Evolutionary conservation across 1,140 invertebrate species (phyloP), one percentile per base, ranked within the genome.

Genomic region (Eriosoma lanigerum): DNA sequence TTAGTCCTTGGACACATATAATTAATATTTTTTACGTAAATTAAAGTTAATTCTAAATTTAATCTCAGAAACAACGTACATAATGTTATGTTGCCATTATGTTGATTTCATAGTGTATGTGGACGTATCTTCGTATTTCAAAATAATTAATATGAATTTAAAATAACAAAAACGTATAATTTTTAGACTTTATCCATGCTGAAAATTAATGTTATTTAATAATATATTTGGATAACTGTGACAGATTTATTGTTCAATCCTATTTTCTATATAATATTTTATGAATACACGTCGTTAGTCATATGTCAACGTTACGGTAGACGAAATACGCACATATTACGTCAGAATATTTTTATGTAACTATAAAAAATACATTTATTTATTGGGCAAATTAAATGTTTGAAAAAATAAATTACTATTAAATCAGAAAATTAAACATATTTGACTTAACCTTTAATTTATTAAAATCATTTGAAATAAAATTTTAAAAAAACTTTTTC

Each of bases 231-330:
- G 44, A 70, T 13, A 4, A 48, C 21, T 48, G 38, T 70, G 44
- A 70, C 44, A 48, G 44, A 70, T 48, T 48, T 70, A 48, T 70
- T 70, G 46, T 70, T 24, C 21, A 24, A 17, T 2, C 13, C n/a
- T 70, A 6, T 70, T 1, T 48, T 12, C 24, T 48, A 48, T 70
- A 70, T 48, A 46, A 44, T 46, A 15, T 48, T 15, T 44, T 70
- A 48, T 48, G 21, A 48, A 70, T 70, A 70, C 44, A 48, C 46
- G 21, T 70, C 66, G 44, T 70, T 70, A 70, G 66, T 26, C 32
- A 70, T 48, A 48, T 70, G 66, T 70, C 66, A 70, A 17, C 66
- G 66, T 38, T 48, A 29, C 15, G 21, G 21, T 48, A 26, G 21
- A 70, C 21, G 66, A 48, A 48, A 48, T 17, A 38, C 38, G 21